These are phyloP conservation scores for Rattus rattus DNA, from an alignment of 2,113 vertebrate genomes.

Conservation along the genomic window DNA sequence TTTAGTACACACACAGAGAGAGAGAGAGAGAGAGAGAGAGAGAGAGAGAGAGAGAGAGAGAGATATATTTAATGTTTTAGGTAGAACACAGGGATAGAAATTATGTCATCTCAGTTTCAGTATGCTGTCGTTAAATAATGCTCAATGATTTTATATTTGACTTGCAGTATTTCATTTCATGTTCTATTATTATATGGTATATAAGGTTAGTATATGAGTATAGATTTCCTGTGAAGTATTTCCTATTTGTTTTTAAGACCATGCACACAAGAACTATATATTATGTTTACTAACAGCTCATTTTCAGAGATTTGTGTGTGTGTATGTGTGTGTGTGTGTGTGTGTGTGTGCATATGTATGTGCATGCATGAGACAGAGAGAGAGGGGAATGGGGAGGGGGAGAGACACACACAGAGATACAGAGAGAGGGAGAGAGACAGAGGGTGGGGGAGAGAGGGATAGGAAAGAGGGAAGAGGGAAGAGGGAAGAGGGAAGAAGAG, in stretches of 20 bases:
- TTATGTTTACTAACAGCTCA: neutral
- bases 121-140: neutral
- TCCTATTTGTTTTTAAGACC: neutral
- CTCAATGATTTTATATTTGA: constrained; percentile 2
- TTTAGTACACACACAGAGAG: neutral
- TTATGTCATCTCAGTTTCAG: neutral
- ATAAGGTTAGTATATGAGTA: neutral
- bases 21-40: too few relatives aligned
- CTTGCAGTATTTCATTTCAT: neutral
- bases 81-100: neutral
- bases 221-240: neutral
- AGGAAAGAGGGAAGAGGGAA: neutral
- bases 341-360: neutral
- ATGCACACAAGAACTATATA: neutral
- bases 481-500: neutral
- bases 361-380: neutral
- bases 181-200: neutral
- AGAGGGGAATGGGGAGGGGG: rapidly evolving
- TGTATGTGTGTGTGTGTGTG: neutral
- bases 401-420: neutral
- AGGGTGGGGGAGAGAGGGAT: too few relatives aligned
- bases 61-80: neutral
- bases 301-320: neutral
- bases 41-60: neutral
- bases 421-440: too few relatives aligned